Evolutionary conservation across 2,113 vertebrate species (phyloP).

Genomic region (Fregata magnificens): DNA sequence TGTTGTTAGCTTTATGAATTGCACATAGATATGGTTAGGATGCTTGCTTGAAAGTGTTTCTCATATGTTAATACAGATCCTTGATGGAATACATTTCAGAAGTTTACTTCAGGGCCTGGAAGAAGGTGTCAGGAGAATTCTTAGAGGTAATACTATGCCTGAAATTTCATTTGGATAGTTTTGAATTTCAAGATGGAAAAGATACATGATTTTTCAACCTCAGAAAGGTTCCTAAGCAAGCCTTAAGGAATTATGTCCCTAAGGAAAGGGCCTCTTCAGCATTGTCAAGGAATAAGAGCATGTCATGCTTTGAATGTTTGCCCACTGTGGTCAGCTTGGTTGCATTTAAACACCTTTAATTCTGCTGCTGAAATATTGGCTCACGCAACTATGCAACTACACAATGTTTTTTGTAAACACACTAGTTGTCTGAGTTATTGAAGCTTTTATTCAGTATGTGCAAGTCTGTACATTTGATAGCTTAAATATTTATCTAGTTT

Average conservation of each 20-base stretch:
- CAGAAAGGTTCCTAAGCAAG: not conserved
- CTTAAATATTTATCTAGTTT: not conserved
- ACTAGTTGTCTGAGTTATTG: not conserved
- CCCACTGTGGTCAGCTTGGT: not conserved
- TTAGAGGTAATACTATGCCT: constrained; percentile 70
- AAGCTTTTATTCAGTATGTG: not conserved
- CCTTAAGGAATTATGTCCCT: not conserved
- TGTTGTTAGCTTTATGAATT: not conserved
- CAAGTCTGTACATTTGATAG: not conserved
- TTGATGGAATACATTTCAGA: constrained; percentile 78
- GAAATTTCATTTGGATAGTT: not conserved
- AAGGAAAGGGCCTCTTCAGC: not conserved
- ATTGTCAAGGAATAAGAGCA: not conserved
- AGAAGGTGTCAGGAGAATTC: constrained; percentile 83
- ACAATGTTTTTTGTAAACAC: not conserved
- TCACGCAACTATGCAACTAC: not conserved
- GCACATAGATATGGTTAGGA: not conserved
- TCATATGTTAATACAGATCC: constrained; percentile 61
- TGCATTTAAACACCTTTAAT: not conserved
- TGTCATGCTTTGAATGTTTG: not conserved
- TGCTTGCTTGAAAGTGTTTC: not conserved
- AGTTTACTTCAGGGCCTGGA: constrained; percentile 96
- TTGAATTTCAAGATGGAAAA: not conserved
- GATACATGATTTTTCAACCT: not conserved
- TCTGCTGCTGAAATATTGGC: not conserved